These are phyloP conservation scores for Tupaia tana DNA, from an alignment of 2,113 vertebrate species.

Conservation along the genomic window DNA sequence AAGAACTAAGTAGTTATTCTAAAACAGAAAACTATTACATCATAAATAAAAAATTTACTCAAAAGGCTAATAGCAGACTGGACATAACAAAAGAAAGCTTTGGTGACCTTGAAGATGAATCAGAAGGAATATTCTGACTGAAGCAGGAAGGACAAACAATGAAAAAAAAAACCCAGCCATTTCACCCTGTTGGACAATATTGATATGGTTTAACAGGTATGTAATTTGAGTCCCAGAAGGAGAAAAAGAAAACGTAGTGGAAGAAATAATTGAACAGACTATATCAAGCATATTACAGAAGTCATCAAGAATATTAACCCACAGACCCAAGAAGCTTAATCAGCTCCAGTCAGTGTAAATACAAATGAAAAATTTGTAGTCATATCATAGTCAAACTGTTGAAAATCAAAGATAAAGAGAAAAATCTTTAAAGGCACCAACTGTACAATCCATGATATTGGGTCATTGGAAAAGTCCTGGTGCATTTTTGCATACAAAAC, in stretches of 20 bases:
- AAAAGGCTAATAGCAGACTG: background rate
- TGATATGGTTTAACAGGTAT: background rate
- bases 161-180: background rate
- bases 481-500: too few relatives aligned
- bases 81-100: background rate
- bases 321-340: background rate
- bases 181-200: background rate
- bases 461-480: too few relatives aligned
- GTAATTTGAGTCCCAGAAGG: background rate
- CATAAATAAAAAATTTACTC: background rate
- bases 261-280: background rate
- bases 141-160: background rate
- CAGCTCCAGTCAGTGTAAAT: background rate
- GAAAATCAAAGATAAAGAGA: background rate
- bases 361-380: background rate
- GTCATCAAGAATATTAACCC: background rate
- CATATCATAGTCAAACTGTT: background rate
- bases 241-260: background rate
- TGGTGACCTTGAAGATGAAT: background rate
- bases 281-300: background rate
- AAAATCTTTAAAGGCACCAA: background rate
- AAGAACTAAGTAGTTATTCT: background rate
- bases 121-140: background rate
- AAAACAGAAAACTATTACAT: background rate
- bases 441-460: background rate